Percentiles rank a stretch among this genome's conserved stretches.
Evolutionary conservation across 2,113 vertebrate genomes (phyloP).

Genomic region (Brienomyrus longianalis): DNA sequence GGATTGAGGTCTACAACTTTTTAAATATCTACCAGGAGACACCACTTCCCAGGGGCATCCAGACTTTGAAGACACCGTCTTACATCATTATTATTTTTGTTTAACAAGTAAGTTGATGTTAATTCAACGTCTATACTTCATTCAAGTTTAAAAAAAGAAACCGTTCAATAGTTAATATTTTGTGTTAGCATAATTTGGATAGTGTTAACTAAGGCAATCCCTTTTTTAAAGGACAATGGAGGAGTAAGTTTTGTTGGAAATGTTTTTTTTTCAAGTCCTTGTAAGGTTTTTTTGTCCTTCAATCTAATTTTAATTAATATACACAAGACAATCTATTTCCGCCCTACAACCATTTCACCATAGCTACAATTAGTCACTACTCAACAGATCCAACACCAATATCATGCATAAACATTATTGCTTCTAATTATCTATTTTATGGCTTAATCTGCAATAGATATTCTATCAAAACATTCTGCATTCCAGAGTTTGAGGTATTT

Average conservation of each 20-base stretch:
- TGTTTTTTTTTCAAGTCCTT: neutral
- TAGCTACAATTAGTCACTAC: conserved; percentile 31
- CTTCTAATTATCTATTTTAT: conserved; percentile 84
- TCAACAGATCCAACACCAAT: conserved; percentile 58
- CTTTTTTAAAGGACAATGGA: neutral
- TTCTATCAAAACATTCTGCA: conserved; percentile 73
- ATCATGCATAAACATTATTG: conserved; percentile 90
- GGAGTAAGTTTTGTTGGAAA: neutral
- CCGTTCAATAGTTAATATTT: neutral
- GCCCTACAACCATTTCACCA: conserved; percentile 18
- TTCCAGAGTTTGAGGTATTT: conserved; percentile 78
- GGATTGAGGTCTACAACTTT: neutral
- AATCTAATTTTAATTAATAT: conserved; percentile 26
- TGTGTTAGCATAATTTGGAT: neutral
- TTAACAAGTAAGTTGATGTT: neutral
- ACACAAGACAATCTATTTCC: conserved; percentile 19
- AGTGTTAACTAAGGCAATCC: neutral
- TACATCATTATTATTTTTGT: neutral
- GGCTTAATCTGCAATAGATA: conserved; percentile 75
- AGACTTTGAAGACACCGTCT: neutral
- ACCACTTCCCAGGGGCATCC: neutral
- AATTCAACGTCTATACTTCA: neutral
- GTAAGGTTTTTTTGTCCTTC: neutral
- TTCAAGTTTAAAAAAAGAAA: neutral
- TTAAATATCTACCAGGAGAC: neutral